These are phyloP conservation scores for Rhinatrema bivittatum DNA, from an alignment of 2,797 vertebrate species.

Conservation along the genomic window DNA sequence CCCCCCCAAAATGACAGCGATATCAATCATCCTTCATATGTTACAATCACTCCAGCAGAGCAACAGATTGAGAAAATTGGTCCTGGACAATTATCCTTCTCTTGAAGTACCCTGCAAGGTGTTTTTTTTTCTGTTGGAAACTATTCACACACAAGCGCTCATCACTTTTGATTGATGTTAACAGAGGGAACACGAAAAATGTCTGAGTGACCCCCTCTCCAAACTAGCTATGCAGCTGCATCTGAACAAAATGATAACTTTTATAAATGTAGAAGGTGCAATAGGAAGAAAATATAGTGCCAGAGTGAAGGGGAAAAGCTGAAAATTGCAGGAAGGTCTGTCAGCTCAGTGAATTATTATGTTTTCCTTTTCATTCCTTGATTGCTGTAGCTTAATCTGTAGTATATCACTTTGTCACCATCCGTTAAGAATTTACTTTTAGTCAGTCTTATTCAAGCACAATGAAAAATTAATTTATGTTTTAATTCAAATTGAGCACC, in stretches of 20 bases:
- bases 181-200: constrained; percentile 18
- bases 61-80: constrained; percentile 37
- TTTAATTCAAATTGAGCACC: too few relatives aligned
- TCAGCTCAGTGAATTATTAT: not conserved
- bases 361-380: constrained; percentile 2
- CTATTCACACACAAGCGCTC: constrained; percentile 17
- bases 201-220: constrained; percentile 21
- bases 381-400: not conserved
- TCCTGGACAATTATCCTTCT: constrained; percentile 10
- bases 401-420: not conserved
- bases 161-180: constrained; percentile 28
- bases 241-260: constrained; percentile 5
- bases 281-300: not conserved
- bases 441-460: too few relatives aligned
- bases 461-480: too few relatives aligned
- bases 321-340: not conserved
- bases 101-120: constrained; percentile 17
- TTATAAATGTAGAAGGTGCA: constrained; percentile 2
- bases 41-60: constrained; percentile 23
- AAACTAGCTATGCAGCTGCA: constrained; percentile 11
- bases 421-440: not conserved
- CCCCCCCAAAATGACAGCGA: constrained; percentile 32
- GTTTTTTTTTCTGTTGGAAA: constrained; percentile 32
- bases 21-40: constrained; percentile 45
- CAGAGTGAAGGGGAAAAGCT: not conserved